phyloP scores from a whole-genome alignment of 2,797 vertebrate genomes.

The Chaunax sp. region DNA sequence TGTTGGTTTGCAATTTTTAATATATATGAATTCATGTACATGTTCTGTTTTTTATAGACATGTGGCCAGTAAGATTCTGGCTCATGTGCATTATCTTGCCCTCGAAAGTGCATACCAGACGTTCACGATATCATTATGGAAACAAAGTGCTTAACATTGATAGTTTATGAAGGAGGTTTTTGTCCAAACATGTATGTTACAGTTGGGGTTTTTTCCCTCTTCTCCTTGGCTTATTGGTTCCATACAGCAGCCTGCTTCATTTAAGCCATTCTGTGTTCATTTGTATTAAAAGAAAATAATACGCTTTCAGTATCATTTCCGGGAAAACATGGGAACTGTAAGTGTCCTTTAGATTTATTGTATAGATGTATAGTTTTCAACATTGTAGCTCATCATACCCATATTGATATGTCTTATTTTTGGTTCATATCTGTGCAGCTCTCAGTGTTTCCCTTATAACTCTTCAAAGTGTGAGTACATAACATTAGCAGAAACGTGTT shows the following conservation, averaged over 20 bases:
- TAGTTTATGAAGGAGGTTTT: background rate
- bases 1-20: conserved; percentile 12
- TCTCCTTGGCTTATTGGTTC: background rate
- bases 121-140: background rate
- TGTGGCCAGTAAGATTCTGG: background rate
- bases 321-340: background rate
- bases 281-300: background rate
- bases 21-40: background rate
- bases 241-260: background rate
- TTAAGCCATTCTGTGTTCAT: background rate
- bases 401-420: conserved; percentile 14
- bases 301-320: conserved; percentile 11
- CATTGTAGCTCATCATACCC: conserved; percentile 18
- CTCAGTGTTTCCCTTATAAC: conserved; percentile 31
- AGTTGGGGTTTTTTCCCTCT: background rate
- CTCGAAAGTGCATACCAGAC: background rate
- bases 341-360: conserved; percentile 13
- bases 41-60: conserved; percentile 3
- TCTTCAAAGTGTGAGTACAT: conserved; percentile 42
- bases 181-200: background rate
- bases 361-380: conserved; percentile 33
- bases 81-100: background rate
- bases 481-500: conserved; percentile 15
- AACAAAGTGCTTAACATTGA: conserved; percentile 1
- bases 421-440: conserved; percentile 27